phyloP scores from a whole-genome alignment of 2,113 vertebrate species.

The Bujurquina vittata region DNA sequence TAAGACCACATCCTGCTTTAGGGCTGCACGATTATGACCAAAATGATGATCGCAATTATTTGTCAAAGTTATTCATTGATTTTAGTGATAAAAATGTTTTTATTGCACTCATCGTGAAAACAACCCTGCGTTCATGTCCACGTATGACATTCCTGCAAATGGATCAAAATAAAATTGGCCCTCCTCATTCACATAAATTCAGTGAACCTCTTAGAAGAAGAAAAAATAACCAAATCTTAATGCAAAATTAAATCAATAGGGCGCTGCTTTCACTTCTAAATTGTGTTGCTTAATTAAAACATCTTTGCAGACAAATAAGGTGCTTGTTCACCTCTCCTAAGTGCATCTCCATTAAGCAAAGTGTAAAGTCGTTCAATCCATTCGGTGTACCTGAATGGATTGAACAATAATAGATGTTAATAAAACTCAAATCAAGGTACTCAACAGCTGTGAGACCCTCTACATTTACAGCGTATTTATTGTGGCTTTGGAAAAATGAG shows the following conservation, averaged over 20 bases:
- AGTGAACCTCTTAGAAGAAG: not conserved
- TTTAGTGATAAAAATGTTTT: rapidly evolving
- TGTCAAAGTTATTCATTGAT: rapidly evolving
- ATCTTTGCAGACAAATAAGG: not conserved
- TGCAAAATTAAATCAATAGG: not conserved
- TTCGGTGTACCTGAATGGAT: not conserved
- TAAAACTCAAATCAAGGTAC: not conserved
- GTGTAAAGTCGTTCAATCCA: not conserved
- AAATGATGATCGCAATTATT: not conserved
- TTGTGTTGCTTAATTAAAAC: not conserved
- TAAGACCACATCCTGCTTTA: not conserved
- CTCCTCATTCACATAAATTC: not conserved
- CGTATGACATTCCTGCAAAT: not conserved
- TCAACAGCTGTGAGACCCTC: not conserved
- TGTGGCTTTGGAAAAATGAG: too few species aligned
- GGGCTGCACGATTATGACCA: not conserved
- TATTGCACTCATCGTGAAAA: not conserved
- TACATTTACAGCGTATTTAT: not conserved
- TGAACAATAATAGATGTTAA: not conserved
- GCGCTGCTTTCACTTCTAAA: not conserved
- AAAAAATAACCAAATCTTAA: not conserved
- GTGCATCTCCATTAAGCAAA: not conserved
- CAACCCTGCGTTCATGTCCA: too few species aligned
- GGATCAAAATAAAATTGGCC: not conserved
- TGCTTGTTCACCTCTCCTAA: not conserved